A percentile compares a stretch with the other conserved stretches of the same genome.
phyloP scores from a whole-genome alignment of 1,140 invertebrate species.

The Calephelis nemesis region DNA sequence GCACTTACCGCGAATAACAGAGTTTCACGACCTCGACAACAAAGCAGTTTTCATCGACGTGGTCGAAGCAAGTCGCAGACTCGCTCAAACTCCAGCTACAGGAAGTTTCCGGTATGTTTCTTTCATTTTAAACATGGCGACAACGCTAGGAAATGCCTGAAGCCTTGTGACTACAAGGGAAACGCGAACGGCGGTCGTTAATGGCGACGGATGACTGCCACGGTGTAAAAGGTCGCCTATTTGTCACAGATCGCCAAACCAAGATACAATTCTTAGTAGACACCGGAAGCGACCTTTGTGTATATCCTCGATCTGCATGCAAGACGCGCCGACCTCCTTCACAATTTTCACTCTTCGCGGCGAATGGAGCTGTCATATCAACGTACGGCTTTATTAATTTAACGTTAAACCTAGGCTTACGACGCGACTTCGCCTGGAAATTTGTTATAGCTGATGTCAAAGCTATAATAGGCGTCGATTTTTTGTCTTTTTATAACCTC shows the following conservation, averaged over 20 bases:
- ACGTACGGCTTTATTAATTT: not conserved
- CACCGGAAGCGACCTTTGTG: not conserved
- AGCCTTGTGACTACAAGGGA: slow-evolving; percentile 6
- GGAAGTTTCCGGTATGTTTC: not conserved
- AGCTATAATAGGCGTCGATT: slow-evolving; percentile 24
- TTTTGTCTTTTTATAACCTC: slow-evolving; percentile 21
- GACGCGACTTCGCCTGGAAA: slow-evolving; percentile 1
- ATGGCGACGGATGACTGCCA: slow-evolving; percentile 9
- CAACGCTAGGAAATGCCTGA: not conserved
- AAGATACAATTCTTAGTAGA: slow-evolving; percentile 1
- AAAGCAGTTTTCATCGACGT: not conserved
- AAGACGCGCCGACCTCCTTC: not conserved
- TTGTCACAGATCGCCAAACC: not conserved
- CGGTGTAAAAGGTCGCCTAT: slow-evolving; percentile 1
- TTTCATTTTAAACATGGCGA: slow-evolving; percentile 1
- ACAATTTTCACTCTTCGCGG: not conserved
- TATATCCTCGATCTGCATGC: slow-evolving; percentile 1
- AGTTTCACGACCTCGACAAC: not conserved
- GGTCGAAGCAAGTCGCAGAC: not conserved
- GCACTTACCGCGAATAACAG: not conserved
- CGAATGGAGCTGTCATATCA: not conserved
- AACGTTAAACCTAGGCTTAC: not conserved
- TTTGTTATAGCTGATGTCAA: slow-evolving; percentile 23
- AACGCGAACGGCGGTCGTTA: slow-evolving; percentile 10
- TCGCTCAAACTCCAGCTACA: not conserved